Evolutionary conservation across 2,888 invertebrate species (phyloP), one percentile per base, ranked within the genome.

Genomic region (Ormyrus rosae): DNA sequence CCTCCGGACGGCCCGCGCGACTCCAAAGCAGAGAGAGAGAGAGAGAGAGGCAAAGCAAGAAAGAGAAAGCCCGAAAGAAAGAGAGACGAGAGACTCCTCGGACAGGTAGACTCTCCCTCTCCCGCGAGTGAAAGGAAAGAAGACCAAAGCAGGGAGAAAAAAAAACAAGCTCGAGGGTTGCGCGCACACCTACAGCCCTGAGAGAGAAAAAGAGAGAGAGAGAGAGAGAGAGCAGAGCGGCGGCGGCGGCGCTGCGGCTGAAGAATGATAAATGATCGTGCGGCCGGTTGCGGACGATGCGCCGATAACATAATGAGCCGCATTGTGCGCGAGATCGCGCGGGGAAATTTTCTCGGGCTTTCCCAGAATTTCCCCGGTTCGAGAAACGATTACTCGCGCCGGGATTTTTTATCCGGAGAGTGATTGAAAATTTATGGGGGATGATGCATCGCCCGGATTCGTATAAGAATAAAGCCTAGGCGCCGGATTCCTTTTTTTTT

Each of bases 241-340:
- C 55, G 69, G 56, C 55, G 69, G 13, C 11, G 4, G 69, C 6
- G 53, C 45, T 63, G 10, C 34, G 83, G 83, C 83, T 84, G 82
- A 86, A 84, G 86, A 86, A 87, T 88, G 88, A 88, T 88, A 87
- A 88, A 88, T 88, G 86, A 86, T 85, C 82, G 82, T 85, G 85
- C 34, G 45, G 51, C 83, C 86, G 71, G 50, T 19, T 74, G 85
- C 84, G 84, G 65, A 89, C 19, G 88, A 88, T 88, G 86, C 87
- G 85, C 87, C 88, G 88, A 88, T 88, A 89, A 87, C 88, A 60
- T 60, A 60, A 60, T 60, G 60, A 60, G 60, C 19, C 13, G 87
- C 86, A 89, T 89, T 89, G 88, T 89, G 68, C 51, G 70, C 50
- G 64, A 74, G 58, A 60, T 7, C 60, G 56, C 53, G 61, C 58